Evolutionary conservation across 2,797 vertebrate genomes (phyloP).

Genomic region (Sebastes glaucus): DNA sequence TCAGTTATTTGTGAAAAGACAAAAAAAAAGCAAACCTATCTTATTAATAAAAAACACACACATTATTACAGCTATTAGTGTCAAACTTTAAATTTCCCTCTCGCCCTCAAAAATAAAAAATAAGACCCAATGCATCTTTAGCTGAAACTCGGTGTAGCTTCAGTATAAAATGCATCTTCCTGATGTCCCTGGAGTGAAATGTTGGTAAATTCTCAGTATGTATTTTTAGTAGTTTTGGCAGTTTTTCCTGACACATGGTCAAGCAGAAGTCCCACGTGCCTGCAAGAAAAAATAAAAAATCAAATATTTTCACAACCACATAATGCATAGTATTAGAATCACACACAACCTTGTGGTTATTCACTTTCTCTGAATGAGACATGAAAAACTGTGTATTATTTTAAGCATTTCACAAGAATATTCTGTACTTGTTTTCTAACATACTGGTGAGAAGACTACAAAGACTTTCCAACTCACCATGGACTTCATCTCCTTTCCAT

Average conservation of each 20-base stretch:
- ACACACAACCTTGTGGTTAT: not conserved
- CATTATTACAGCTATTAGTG: conserved; percentile 16
- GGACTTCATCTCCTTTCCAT: conserved; percentile 89
- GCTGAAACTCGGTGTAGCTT: not conserved
- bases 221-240: conserved; percentile 64
- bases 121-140: not conserved
- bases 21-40: not conserved
- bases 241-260: conserved; percentile 79
- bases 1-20: not conserved
- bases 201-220: conserved; percentile 64
- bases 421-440: not conserved
- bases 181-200: conserved; percentile 38
- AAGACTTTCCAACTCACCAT: conserved; percentile 87
- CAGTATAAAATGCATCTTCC: conserved; percentile 13
- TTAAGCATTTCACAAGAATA: not conserved
- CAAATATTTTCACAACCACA: conserved; percentile 28
- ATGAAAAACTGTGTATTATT: not conserved
- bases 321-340: not conserved
- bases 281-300: conserved; percentile 81
- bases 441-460: not conserved
- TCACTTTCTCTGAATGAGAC: not conserved
- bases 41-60: not conserved
- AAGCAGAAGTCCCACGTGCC: conserved; percentile 86
- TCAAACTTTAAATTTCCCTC: not conserved
- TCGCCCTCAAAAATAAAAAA: not conserved